Conservation (phyloP, 2,113 vertebrate species). For the Pontoporia blainvillei region DNA sequence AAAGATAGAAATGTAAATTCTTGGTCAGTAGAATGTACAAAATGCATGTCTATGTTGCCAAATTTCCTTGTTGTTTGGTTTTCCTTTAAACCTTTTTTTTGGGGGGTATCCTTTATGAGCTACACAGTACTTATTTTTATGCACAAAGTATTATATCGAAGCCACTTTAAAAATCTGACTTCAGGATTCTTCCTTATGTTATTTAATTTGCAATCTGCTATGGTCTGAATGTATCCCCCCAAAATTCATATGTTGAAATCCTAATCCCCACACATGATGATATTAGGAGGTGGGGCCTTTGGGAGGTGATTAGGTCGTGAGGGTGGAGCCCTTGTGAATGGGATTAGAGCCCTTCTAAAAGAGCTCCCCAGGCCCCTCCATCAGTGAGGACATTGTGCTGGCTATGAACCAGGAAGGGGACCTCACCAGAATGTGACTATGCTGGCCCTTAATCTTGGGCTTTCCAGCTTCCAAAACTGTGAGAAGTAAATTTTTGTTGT, state of each 20-base stretch:
- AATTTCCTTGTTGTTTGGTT: background rate
- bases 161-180: background rate
- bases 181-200: background rate
- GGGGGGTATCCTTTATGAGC: background rate
- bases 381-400: background rate
- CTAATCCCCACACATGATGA: background rate
- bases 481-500: background rate
- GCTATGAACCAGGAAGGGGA: background rate
- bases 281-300: background rate
- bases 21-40: background rate
- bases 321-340: background rate
- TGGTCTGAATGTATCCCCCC: background rate
- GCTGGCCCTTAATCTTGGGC: background rate
- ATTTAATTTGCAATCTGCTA: background rate
- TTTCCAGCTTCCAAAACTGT: background rate
- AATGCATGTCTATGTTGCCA: background rate
- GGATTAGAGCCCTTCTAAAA: background rate
- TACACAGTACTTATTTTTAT: background rate
- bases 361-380: background rate
- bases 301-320: background rate
- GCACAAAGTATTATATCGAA: background rate
- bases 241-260: background rate
- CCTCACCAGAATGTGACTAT: background rate
- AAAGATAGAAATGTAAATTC: background rate
- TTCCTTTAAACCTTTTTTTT: background rate